These are phyloP conservation scores for Strigamia maritima DNA, from an alignment of 2,888 invertebrate species.

Conservation along the genomic window DNA sequence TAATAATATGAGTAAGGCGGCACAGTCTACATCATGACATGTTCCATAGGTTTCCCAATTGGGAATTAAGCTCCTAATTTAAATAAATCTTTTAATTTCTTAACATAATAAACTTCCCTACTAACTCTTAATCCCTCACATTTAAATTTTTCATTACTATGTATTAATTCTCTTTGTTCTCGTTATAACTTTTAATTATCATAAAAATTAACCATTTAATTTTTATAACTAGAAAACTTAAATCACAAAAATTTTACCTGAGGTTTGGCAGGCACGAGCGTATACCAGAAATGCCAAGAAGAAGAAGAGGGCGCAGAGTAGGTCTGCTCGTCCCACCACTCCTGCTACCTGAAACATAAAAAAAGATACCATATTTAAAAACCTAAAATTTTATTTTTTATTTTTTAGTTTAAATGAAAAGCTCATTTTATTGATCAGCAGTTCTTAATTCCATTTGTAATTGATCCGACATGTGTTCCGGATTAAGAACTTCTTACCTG, in stretches of 20 bases:
- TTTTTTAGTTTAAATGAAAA: no score
- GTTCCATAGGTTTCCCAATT: neutral
- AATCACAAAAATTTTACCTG: neutral
- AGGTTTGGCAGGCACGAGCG: constrained; percentile 47
- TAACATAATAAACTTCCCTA: neutral
- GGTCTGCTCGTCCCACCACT: constrained; percentile 87
- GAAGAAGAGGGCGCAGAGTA: constrained; percentile 76
- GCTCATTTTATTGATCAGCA: no score
- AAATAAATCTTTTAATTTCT: neutral
- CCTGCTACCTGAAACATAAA: constrained; percentile 70
- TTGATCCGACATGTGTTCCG: neutral
- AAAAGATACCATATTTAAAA: no score
- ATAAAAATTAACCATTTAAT: no score
- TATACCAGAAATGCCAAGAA: constrained; percentile 68
- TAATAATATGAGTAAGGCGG: neutral
- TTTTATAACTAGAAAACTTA: neutral
- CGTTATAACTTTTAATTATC: no score
- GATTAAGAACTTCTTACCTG: neutral
- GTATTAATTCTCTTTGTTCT: neutral
- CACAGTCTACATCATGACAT: neutral
- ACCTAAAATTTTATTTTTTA: no score
- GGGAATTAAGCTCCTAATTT: neutral
- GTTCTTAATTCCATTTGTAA: neutral
- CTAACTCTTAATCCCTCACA: neutral
- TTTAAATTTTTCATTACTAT: neutral